phyloP scores from a whole-genome alignment of 2,888 invertebrate species.

The Plemyria rubiginata region DNA sequence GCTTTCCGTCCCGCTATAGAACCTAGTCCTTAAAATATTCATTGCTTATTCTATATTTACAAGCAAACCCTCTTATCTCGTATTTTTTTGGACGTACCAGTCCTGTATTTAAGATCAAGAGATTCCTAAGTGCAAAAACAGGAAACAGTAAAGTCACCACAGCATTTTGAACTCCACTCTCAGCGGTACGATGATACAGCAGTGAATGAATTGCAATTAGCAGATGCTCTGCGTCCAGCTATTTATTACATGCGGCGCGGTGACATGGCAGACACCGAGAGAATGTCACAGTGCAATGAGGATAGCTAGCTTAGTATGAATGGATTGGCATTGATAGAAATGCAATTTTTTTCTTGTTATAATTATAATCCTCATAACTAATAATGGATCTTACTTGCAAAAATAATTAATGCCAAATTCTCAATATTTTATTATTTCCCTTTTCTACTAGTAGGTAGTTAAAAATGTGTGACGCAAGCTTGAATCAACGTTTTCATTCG shows the following conservation, averaged over 20 bases:
- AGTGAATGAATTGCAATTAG: conserved; percentile 69
- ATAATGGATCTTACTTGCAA: background rate
- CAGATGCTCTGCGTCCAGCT: conserved; percentile 62
- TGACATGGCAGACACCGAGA: conserved; percentile 44
- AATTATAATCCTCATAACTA: background rate
- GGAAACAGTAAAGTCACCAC: conserved; percentile 9
- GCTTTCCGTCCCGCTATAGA: no score
- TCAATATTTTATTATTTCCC: no score
- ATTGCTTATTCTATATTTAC: no score
- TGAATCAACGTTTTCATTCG: no score
- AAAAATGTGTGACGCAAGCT: no score
- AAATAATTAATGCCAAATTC: no score
- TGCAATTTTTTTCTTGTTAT: background rate
- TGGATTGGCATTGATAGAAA: background rate
- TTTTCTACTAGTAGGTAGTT: no score
- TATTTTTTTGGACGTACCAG: no score
- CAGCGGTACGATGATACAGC: conserved; percentile 31
- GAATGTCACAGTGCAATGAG: conserved; percentile 18
- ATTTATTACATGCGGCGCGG: conserved; percentile 54
- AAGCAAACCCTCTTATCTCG: no score
- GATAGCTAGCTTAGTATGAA: conserved; percentile 4
- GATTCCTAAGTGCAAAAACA: background rate
- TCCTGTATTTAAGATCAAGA: background rate
- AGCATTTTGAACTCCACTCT: conserved; percentile 20
- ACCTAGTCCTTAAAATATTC: no score